Conservation (phyloP, 2,888 invertebrate genomes). For the Agrochola lychnidis region DNA sequence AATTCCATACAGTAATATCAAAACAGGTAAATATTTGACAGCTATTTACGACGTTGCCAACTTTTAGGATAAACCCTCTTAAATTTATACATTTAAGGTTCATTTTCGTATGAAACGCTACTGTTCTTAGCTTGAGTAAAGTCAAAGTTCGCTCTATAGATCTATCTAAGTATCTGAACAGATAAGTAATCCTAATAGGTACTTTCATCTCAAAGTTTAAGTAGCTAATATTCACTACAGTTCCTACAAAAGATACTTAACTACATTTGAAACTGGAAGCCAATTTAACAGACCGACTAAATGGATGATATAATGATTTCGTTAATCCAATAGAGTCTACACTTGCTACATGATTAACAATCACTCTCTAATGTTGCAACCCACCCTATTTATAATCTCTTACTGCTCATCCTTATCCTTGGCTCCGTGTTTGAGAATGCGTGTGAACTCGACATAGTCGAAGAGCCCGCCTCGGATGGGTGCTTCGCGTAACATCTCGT, state of each 20-base stretch:
- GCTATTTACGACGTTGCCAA: no score
- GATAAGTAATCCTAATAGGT: not conserved
- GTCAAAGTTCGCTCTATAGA: no score
- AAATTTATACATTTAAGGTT: no score
- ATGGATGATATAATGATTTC: constrained; percentile 9
- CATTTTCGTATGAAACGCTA: not conserved
- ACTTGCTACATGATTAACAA: constrained; percentile 27
- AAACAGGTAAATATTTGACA: no score
- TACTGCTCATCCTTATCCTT: constrained; percentile 99
- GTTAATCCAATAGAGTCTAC: constrained; percentile 17
- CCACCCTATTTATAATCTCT: constrained; percentile 61
- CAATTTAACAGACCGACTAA: constrained; percentile 9
- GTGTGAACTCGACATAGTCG: constrained; percentile 99
- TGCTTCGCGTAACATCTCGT: constrained; percentile 99
- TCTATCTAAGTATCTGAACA: not conserved
- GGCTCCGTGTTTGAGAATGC: constrained; percentile 99
- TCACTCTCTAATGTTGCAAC: constrained; percentile 57
- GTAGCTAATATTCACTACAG: constrained; percentile 4
- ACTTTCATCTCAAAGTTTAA: not conserved
- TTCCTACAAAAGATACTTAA: not conserved
- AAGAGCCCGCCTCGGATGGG: constrained; percentile 98
- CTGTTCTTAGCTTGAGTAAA: not conserved
- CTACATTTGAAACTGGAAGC: constrained; percentile 6
- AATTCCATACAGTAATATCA: no score
- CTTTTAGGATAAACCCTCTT: no score